Base-by-base conservation (phyloP, 2,888 invertebrate genomes). In the Coleophora deauratella region DNA sequence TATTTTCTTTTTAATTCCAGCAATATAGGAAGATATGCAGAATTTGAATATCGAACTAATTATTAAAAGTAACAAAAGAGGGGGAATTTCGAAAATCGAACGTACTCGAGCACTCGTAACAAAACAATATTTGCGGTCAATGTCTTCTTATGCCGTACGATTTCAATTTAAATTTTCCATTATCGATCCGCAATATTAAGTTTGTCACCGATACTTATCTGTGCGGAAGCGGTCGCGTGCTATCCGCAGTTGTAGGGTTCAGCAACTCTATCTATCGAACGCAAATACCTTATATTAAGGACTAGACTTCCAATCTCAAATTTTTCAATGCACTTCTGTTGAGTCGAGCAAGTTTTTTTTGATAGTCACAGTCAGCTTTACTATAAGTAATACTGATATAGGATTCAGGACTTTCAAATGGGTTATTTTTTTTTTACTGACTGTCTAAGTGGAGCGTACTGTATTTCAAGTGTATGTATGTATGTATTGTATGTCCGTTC, bases 201-300 rank as follows among this genome's bases (percentile, higher is more conserved):
- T 67, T 70, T 63, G 76, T 66, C 50, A 59, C 62, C 55, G 77
- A 77, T 78, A 69, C 66, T 60, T 65, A 78, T 78, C 77, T 45
- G 59, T 56, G 54, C 54, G 60, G 63, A 62, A 59, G 58, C 53
- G 54, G 66, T 79, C 73, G 76, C 76, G 78, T 80, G 79, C 60
- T 55, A 55, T 55, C 52, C 55, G 63, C 63, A 57, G 63, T 63
- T 57, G 31, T 27, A 46, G 46, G 41, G 54, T 61, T 62, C 70
- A 74, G 80, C 78, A 75, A 78, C 79, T 79, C 72, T 73, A 80
- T 80, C 73, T 70, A 75, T 74, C 65, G 65, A 67, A 67, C 66
- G 68, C 62, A 68, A 64, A 66, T 3, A 21, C 21, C 21, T 21
- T 21, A 4, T 21, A 21, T 21, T 21, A 4, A 21, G 21, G 21